phyloP scores from a whole-genome alignment of 2,888 invertebrate genomes.

The Drosophila quinaria region DNA sequence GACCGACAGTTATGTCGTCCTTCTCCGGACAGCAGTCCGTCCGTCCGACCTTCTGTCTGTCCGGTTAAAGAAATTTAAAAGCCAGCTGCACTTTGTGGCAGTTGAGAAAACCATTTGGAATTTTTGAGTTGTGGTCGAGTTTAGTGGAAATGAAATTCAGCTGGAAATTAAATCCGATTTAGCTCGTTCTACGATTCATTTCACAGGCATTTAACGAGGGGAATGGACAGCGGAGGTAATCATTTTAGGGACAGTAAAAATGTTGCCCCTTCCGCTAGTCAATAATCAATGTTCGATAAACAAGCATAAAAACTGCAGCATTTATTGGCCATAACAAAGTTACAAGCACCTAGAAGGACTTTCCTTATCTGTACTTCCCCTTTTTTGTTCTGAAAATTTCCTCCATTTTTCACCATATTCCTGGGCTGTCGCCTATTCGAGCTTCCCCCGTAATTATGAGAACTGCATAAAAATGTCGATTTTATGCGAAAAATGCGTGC shows the following conservation, averaged over 20 bases:
- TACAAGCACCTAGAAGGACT: conserved; percentile 19
- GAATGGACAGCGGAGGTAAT: not conserved
- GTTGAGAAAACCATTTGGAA: conserved; percentile 27
- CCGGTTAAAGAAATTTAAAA: conserved; percentile 9
- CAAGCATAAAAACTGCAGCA: conserved; percentile 51
- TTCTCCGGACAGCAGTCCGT: not conserved
- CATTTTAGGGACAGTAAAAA: conserved; percentile 7
- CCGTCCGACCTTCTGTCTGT: not conserved
- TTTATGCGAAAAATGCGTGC: conserved; percentile 80
- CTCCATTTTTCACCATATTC: not conserved
- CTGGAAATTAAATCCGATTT: conserved; percentile 32
- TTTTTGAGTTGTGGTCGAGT: conserved; percentile 40
- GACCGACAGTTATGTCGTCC: not conserved
- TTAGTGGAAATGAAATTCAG: conserved; percentile 29
- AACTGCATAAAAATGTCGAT: conserved; percentile 67
- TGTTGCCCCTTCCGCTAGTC: not conserved
- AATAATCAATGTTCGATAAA: conserved; percentile 54
- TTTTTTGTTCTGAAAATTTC: not conserved
- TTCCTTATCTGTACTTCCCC: not conserved
- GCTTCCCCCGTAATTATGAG: conserved; percentile 42
- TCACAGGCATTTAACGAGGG: conserved; percentile 4
- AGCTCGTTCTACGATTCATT: not conserved
- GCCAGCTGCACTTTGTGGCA: conserved; percentile 44
- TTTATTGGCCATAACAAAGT: conserved; percentile 51
- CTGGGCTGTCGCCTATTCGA: not conserved